These are phyloP conservation scores for Meandrina meandrites DNA, from an alignment of 92 coral and sea anemone genomes.

Conservation along the genomic window DNA sequence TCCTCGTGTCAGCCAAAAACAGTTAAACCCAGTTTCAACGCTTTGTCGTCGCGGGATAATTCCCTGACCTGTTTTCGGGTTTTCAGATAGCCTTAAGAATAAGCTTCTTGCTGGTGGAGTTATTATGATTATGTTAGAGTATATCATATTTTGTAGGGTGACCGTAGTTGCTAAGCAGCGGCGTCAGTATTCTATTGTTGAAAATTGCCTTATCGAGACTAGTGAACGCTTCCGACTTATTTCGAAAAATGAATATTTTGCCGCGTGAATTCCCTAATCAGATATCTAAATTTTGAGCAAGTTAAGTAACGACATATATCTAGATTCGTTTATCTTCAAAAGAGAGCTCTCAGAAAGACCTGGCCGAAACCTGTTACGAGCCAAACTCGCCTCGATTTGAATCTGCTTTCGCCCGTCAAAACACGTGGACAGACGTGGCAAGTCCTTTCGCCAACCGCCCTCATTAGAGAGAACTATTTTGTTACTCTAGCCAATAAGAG, in stretches of 20 bases:
- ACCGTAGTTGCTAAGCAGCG: background rate
- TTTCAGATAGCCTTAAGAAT: background rate
- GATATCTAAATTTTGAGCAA: background rate
- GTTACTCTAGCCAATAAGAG: conserved; percentile 14
- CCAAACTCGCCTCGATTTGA: background rate
- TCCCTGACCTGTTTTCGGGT: background rate
- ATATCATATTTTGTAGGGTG: background rate
- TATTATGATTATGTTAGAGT: background rate
- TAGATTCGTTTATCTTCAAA: background rate
- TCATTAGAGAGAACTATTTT: conserved; percentile 17
- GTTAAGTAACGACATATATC: too few relatives aligned
- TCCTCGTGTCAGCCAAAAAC: too few relatives aligned
- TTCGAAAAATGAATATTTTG: background rate
- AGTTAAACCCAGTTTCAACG: too few relatives aligned
- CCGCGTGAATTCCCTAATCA: background rate
- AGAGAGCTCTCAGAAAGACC: background rate
- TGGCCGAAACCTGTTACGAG: background rate
- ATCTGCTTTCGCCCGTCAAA: background rate
- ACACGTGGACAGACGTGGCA: conserved; percentile 43
- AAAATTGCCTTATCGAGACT: background rate
- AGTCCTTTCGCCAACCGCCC: background rate
- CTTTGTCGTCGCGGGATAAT: too few relatives aligned
- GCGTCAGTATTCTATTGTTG: background rate
- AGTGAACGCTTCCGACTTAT: background rate
- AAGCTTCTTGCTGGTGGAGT: background rate